Evolutionary conservation across 2,797 vertebrate genomes (phyloP), one percentile per base, ranked within the genome.

Genomic region (Synanceia verrucosa): DNA sequence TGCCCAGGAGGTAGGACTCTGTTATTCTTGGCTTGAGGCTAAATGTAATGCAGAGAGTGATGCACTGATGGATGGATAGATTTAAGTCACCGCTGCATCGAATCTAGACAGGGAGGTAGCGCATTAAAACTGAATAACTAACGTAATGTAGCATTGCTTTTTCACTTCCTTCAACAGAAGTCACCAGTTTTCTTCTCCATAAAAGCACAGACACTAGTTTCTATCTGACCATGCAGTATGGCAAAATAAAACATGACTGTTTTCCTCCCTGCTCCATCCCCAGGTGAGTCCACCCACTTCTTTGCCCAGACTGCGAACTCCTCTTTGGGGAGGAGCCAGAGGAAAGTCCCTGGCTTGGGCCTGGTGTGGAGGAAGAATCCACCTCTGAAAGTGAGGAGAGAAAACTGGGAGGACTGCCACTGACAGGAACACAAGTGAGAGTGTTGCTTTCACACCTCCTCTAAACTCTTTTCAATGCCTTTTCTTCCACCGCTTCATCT

Each of bases 301-400:
- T 72, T 33, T 51, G 23, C 28, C 58, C 33, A 75, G 19, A 70
- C 46, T 64, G 37, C 51, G 51, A 72, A 78, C 56, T 79, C 65
- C 61, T 83, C 10, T 29, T 64, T 70, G 72, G 48, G 41, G 28
- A 59, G 37, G 61, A 71, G 74, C 78, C 83, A 75, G 55, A 84
- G 80, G 85, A 86, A 88, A 91, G 89, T 90, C 86, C 86, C 86
- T 82, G 82, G 82, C 83, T 81, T 75, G 31, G 71, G 74, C 78
- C 73, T 43, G 44, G 43, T 83, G 75, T 57, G 50, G 64, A 79
- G n/a, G n/a, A n/a, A n/a, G 77, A 88, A 90, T 81, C 76, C 79
- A 63, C 73, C 57, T 61, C 65, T 76, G 43, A 73, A 86, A 77
- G 18, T 31, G 43, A 75, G 55, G 44, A 64, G 29, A 55, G 29